Base-by-base conservation (phyloP, 2,797 vertebrate species). In the Sebastes minor region DNA sequence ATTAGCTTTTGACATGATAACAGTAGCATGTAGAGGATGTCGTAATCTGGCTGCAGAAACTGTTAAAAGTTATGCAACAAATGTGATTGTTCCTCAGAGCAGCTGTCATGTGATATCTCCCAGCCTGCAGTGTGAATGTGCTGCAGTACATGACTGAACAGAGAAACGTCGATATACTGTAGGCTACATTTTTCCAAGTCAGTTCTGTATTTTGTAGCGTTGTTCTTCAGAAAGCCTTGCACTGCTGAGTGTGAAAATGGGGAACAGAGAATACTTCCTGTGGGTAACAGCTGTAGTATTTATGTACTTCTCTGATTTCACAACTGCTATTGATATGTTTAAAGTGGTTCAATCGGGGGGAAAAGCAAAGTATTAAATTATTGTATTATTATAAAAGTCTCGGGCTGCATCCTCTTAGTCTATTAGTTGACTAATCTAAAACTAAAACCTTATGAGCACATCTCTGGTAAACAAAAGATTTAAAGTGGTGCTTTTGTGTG, bases 71-170 rank as follows among this genome's bases (percentile, higher is more conserved):
- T 81, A 52, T 10, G 49, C 20, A 52, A 52, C 49, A 52, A n/a
- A 52, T 16, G 18, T n/a, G 68, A 62, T 52, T 71, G 42, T 69
- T 49, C n/a, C 59, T 38, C 30, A 49, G 56, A 74, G 57, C 76
- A 63, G 61, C 66, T 80, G 61, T 42, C 76, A 76, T 82, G 69
- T 77, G 82, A 75, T 71, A 28, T 33, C 25, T 42, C 38, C 27
- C 62, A 52, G 49, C n/a, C 57, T 35, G 22, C 18, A 20, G 8
- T 38, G 38, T 62, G 59, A 73, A 49, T 16, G 46, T 49, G 38
- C 38, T 52, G 38, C 38, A 42, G 38, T 42, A 42, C 38, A 42
- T 42, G 38, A 16, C 38, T 42, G 38, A 42, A 16, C 38, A 42
- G 38, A 42, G 38, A 42, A 42, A 42, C 6, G 14, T 42, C 38